Percentiles rank a stretch among this genome's conserved stretches.
Conservation (phyloP, 2,113 vertebrate species). For the Megaleporinus macrocephalus region DNA sequence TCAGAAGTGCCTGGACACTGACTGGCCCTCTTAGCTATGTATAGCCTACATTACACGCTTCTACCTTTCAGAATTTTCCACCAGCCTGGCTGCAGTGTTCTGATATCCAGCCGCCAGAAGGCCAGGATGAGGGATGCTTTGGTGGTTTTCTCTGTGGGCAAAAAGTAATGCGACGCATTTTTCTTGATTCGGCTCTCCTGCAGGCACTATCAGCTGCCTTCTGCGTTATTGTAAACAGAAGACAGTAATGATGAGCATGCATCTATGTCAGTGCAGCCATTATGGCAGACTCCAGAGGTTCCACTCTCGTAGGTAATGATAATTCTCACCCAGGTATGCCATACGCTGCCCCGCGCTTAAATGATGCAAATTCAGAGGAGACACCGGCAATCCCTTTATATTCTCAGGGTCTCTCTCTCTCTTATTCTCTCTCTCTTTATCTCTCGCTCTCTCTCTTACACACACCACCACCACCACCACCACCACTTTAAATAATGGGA, state of each 20-base stretch:
- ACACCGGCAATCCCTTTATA: not conserved
- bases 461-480: too few relatives aligned
- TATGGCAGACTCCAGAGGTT: conserved; percentile 15
- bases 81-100: conserved; percentile 1
- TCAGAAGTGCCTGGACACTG: too few relatives aligned
- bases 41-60: too few relatives aligned
- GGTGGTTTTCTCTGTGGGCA: conserved; percentile 36
- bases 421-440: not conserved
- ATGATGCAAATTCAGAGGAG: not conserved
- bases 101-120: conserved; percentile 11
- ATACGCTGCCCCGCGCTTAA: not conserved
- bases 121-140: conserved; percentile 28
- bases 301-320: conserved; percentile 2
- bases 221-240: conserved; percentile 38
- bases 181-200: conserved; percentile 39
- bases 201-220: conserved; percentile 30
- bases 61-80: too few relatives aligned
- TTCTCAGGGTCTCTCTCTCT: not conserved
- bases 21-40: too few relatives aligned
- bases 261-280: conserved; percentile 50
- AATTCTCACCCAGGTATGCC: not conserved
- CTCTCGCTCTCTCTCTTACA: conserved; percentile 6
- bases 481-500: conserved; percentile 57
- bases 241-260: conserved; percentile 55
- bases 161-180: conserved; percentile 48